These are phyloP conservation scores for Polyommatus iphigenia DNA, from an alignment of 2,888 invertebrate species.

Conservation along the genomic window DNA sequence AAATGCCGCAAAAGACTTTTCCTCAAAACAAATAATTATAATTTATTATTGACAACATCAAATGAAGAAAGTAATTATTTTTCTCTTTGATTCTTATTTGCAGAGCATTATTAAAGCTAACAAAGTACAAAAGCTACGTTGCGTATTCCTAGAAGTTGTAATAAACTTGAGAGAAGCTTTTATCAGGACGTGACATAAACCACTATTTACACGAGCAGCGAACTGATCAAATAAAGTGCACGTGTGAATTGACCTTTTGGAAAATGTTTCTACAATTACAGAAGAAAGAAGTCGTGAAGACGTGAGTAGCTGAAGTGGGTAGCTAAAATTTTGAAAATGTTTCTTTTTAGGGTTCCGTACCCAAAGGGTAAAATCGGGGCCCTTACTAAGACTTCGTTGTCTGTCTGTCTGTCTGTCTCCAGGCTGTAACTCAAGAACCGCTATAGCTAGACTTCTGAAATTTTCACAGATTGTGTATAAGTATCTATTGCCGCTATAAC, in stretches of 20 bases:
- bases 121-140: not conserved
- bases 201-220: slow-evolving; percentile 1
- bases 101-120: not conserved
- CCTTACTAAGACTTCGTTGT: too few species aligned
- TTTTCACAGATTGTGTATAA: too few species aligned
- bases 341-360: too few species aligned
- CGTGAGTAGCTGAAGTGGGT: too few species aligned
- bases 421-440: too few species aligned
- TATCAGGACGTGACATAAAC: not conserved
- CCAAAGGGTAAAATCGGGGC: too few species aligned
- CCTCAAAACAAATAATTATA: not conserved
- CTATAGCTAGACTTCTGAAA: too few species aligned
- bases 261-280: not conserved
- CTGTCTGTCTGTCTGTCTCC: too few species aligned
- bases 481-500: too few species aligned
- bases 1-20: too few species aligned
- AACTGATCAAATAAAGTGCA: not conserved
- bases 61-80: not conserved
- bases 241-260: not conserved
- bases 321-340: too few species aligned
- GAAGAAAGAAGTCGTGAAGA: not conserved
- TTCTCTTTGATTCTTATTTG: not conserved
- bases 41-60: not conserved
- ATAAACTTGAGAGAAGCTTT: not conserved
- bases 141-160: not conserved